Percentiles rank a stretch among this genome's conserved stretches.
phyloP scores from a whole-genome alignment of 1,140 invertebrate genomes.

The Cyrtorhinus lividipennis region DNA sequence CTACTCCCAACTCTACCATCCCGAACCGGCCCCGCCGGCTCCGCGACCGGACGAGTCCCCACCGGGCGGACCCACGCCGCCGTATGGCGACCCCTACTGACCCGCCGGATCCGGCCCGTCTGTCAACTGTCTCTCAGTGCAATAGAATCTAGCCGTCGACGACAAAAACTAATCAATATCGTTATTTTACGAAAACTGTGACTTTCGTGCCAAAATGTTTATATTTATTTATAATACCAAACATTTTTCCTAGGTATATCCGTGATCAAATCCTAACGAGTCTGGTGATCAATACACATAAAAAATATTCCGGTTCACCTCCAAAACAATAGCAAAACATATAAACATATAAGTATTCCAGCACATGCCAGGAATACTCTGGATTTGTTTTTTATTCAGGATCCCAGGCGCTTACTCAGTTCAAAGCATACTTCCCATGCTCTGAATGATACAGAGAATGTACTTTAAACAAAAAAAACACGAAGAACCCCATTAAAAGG shows the following conservation, averaged over 20 bases:
- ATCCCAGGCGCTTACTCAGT: too few species aligned
- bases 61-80: slow-evolving; percentile 18
- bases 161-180: background rate
- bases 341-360: too few species aligned
- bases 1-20: slow-evolving; percentile 67
- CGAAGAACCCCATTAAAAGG: too few species aligned
- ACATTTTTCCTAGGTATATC: too few species aligned
- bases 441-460: too few species aligned
- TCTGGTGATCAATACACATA: too few species aligned
- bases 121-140: slow-evolving; percentile 4
- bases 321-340: too few species aligned
- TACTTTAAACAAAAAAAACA: too few species aligned
- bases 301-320: too few species aligned
- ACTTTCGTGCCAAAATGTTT: slow-evolving; percentile 16
- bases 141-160: background rate
- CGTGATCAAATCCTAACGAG: too few species aligned
- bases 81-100: slow-evolving; percentile 27
- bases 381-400: background rate
- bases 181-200: background rate
- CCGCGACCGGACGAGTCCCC: slow-evolving; percentile 18
- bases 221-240: too few species aligned
- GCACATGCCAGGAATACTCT: slow-evolving; percentile 11
- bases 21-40: slow-evolving; percentile 29
- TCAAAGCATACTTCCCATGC: too few species aligned
- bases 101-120: background rate